phyloP scores from a whole-genome alignment of 2,797 vertebrate species.

The Apodemus agrarius region DNA sequence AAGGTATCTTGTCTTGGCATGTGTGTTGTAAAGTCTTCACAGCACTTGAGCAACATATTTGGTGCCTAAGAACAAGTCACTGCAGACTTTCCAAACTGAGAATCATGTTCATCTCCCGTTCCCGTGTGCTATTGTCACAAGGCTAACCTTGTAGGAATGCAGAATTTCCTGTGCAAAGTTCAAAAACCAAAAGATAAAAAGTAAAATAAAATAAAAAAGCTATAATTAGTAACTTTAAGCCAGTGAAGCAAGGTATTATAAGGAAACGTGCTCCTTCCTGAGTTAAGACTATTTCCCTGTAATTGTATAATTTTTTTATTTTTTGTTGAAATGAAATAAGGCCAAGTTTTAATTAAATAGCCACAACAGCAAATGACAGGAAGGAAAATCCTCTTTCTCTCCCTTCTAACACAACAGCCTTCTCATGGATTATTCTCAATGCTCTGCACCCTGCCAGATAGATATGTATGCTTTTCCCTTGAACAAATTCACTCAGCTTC shows the following conservation, averaged over 20 bases:
- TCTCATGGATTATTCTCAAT: conserved; percentile 78
- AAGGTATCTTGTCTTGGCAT: background rate
- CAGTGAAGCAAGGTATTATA: background rate
- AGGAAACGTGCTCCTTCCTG: background rate
- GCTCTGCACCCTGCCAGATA: conserved; percentile 71
- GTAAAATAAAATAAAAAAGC: background rate
- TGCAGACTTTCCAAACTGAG: conserved; percentile 41
- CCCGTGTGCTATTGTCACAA: background rate
- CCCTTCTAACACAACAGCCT: conserved; percentile 71
- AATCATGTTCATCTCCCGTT: background rate
- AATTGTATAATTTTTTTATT: conserved; percentile 27
- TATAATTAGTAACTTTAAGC: background rate
- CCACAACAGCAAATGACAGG: conserved; percentile 54
- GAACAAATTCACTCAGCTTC: conserved; percentile 80
- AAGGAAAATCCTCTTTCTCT: conserved; percentile 30
- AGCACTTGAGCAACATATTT: background rate
- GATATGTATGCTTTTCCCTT: conserved; percentile 68
- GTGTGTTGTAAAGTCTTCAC: background rate
- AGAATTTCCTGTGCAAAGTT: conserved; percentile 43
- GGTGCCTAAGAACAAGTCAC: background rate
- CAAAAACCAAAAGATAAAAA: background rate
- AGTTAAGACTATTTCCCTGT: conserved; percentile 17
- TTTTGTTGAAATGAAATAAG: conserved; percentile 62
- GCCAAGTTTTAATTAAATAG: background rate
- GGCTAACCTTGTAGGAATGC: background rate